A percentile compares a stretch with the other conserved stretches of the same genome.
Conservation (phyloP, 2,113 vertebrate genomes). For the Axis porcinus region DNA sequence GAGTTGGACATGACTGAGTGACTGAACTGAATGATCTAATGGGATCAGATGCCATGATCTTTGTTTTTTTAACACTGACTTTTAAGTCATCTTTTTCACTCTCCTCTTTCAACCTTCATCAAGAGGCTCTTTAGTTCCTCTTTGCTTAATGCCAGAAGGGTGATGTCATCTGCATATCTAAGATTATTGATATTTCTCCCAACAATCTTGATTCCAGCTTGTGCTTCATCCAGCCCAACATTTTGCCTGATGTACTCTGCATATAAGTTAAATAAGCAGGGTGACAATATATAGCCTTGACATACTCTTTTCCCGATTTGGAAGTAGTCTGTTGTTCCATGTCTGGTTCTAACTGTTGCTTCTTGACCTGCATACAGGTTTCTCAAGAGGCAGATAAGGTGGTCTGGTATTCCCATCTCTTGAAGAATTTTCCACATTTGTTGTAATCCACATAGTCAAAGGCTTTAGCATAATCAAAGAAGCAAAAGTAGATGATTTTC, state of each 20-base stretch:
- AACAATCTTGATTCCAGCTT: not conserved
- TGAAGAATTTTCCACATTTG: not conserved
- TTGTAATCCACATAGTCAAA: not conserved
- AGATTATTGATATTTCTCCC: not conserved
- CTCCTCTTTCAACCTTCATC: not conserved
- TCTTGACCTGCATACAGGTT: not conserved
- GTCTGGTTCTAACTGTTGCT: not conserved
- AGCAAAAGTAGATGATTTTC: not conserved
- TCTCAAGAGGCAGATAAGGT: not conserved
- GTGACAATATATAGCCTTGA: not conserved
- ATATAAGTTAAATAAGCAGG: not conserved
- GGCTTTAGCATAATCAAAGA: not conserved
- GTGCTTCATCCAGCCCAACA: not conserved
- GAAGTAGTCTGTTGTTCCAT: not conserved
- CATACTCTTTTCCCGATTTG: not conserved
- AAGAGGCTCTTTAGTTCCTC: not conserved
- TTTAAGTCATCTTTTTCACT: not conserved
- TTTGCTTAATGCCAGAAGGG: not conserved
- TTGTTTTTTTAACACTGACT: not conserved
- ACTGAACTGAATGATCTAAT: not conserved
- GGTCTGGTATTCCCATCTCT: not conserved
- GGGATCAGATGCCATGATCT: not conserved
- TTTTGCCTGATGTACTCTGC: not conserved
- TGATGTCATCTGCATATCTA: not conserved
- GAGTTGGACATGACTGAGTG: not conserved